Evolutionary conservation across 1,140 invertebrate species (phyloP).

Genomic region (Ptiloglossa arizonensis): DNA sequence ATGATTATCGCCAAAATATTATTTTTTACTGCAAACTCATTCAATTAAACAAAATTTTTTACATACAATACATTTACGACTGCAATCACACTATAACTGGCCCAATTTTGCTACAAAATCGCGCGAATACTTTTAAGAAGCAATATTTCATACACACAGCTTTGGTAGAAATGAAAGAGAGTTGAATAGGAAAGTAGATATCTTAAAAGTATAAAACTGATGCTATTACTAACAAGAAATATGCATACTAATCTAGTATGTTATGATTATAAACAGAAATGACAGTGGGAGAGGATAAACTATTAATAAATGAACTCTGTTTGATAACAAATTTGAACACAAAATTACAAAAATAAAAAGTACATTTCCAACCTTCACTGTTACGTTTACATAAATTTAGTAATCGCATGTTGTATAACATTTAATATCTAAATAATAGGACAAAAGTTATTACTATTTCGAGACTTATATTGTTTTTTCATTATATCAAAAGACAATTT

Average conservation of each 20-base stretch:
- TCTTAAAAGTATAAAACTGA: not conserved
- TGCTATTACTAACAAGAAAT: not conserved
- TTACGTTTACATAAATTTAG: not conserved
- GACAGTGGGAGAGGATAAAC: not conserved
- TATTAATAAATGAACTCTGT: not conserved
- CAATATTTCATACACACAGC: slow-evolving; percentile 32
- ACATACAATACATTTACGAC: slow-evolving; percentile 31
- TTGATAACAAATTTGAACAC: not conserved
- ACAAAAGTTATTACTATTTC: slow-evolving; percentile 3
- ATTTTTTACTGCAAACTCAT: slow-evolving; percentile 31
- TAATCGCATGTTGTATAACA: not conserved
- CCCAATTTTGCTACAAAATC: slow-evolving; percentile 18
- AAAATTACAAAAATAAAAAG: slow-evolving; percentile 11
- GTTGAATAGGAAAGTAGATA: not conserved
- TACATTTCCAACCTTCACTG: slow-evolving; percentile 19
- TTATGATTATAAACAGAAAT: not conserved
- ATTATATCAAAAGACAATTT: not conserved
- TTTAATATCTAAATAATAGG: slow-evolving; percentile 12
- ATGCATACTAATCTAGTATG: not conserved
- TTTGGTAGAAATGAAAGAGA: not conserved
- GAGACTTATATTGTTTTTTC: not conserved
- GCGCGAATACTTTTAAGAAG: slow-evolving; percentile 26
- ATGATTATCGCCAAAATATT: slow-evolving; percentile 24
- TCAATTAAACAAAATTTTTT: slow-evolving; percentile 26
- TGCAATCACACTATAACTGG: slow-evolving; percentile 30